Evolutionary conservation across 2,888 invertebrate species (phyloP), one percentile per base, ranked within the genome.

Genomic region (Caenorhabditis sp.): DNA sequence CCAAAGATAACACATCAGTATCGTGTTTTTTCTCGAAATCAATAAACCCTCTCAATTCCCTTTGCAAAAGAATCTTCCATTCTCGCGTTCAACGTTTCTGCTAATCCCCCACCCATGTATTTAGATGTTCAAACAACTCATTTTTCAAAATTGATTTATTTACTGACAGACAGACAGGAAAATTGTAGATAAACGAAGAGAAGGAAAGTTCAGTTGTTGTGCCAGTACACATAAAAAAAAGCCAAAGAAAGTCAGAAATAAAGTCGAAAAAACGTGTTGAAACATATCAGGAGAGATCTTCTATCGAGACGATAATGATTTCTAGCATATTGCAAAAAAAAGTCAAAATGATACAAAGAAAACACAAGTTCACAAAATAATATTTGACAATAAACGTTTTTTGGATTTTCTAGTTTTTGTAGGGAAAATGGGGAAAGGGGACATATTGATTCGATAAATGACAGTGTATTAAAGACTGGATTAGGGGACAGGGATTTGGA

Each of bases 141-240:
- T 43, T 43, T 43, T 43, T 43, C 43, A 17, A 43, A 43, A 43
- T 43, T 43, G 43, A 43, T 43, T 43, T 43, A 43, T 43, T 17
- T 43, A 43, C 43, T 17, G 43, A 43, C 43, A 43, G 43, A 43
- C 21, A 17, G 49, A 63, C 19, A n/a, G 53, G 43, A 24, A 31
- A 27, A n/a, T 51, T 51, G 31, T 5, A 57, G 23, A 31, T 6
- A 62, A 10, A 57, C 23, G 12, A 37, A 55, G 43, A 27, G 57
- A 27, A 17, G 24, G 21, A 57, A 12, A 1, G 14, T 37, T 14
- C 14, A 51, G 10, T 27, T 8, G 65, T 53, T 62, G 53, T 27
- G 43, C 27, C 51, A 58, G 59, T 62, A 57, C 50, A 55, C 50
- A 36, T 62, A 59, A 24, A 26, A 12, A 60, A 43, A 50, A 63